Evolutionary conservation across 2,113 vertebrate species (phyloP).

Genomic region (Gulo gulo): DNA sequence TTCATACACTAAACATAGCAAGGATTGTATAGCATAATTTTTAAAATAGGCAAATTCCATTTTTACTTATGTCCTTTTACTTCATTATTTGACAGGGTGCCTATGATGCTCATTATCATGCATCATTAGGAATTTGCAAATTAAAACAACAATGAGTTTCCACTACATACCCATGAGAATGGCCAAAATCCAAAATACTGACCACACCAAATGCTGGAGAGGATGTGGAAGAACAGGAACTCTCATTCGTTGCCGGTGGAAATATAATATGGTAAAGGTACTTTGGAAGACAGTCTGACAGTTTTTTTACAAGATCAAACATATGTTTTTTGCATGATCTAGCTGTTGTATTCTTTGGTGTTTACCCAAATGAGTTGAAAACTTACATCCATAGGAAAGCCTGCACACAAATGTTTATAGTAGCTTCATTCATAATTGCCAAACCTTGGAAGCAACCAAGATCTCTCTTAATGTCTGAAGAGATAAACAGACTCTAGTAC

Average conservation of each 20-base stretch:
- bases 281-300: not conserved
- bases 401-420: not conserved
- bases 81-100: slow-evolving; percentile 10
- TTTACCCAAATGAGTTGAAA: not conserved
- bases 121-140: not conserved
- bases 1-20: not conserved
- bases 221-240: not conserved
- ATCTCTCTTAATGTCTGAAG: not conserved
- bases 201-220: not conserved
- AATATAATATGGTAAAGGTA: not conserved
- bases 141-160: not conserved
- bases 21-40: not conserved
- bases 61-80: not conserved
- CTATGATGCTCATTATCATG: not conserved
- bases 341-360: not conserved
- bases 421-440: not conserved
- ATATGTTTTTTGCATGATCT: not conserved
- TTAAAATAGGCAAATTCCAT: not conserved
- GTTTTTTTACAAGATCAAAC: not conserved
- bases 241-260: not conserved
- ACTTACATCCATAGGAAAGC: not conserved
- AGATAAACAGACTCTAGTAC: not conserved
- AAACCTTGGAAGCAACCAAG: not conserved
- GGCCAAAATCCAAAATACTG: not conserved
- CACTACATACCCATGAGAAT: not conserved